Evolutionary conservation across 1,140 invertebrate species (phyloP), one percentile per base, ranked within the genome.

Genomic region (Tenebrio molitor): DNA sequence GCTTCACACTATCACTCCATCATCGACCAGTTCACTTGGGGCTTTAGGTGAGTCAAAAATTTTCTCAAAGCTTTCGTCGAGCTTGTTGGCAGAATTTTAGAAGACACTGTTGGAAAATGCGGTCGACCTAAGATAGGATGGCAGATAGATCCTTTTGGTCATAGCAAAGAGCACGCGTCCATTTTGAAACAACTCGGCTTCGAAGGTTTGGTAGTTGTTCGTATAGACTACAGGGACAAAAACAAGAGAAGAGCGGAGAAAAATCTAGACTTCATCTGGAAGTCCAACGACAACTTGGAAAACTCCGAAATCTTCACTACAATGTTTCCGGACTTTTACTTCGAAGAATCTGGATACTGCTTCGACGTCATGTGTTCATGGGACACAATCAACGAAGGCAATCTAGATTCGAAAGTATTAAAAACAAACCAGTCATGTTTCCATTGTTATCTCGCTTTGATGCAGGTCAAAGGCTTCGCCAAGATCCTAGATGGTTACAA

Each of bases 311-410:
- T 58, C 6, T 94, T 94, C 63, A 93, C 92, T 0, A 87, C 89
- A 0, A 85, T 89, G 0, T 79, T 94, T 0, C 93, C 87, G 79
- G 93, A 95, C 29, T 89, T 86, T 1, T 97, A 97, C 80, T 86
- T 86, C 0, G 90, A 95, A 8, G 96, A 95, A 1, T 86, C 88
- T 3, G 95, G 94, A 0, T 97, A 96, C 83, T 97, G 95, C 80
- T 98, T 96, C 81, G 96, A 98, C 81, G 84, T 93, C 0, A 83
- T 91, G 0, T 97, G 96, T 79, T 74, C 80, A 0, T 95, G 97
- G 44, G 94, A 94, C 0, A 91, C 94, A 16, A 89, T 93, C 3
- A 92, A 94, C 76, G 90, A 92, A 73, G 84, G 85, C 1, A 95
- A 95, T 78, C 88, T 93, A 0, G 86, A 90, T 0, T 58, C 77